Evolutionary conservation across 2,888 invertebrate species (phyloP).

Genomic region (Theodoxus fluviatilis): DNA sequence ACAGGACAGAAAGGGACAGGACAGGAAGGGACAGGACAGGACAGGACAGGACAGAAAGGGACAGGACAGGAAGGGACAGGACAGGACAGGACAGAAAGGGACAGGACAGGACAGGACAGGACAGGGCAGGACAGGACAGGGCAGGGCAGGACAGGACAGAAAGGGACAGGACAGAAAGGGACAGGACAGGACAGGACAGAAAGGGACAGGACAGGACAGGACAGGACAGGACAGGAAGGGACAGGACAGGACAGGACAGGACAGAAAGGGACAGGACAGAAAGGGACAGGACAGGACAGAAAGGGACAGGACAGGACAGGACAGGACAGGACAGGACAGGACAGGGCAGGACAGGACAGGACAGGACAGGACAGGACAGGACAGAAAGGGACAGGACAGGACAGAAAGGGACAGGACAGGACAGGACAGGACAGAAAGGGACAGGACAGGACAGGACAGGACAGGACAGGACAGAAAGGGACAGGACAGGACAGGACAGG

Average conservation of each 20-base stretch:
- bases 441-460: background rate
- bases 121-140: slow-evolving; percentile 15
- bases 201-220: background rate
- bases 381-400: slow-evolving; percentile 6
- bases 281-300: too few relatives aligned
- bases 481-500: slow-evolving; percentile 2
- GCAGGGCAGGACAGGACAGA: slow-evolving; percentile 2
- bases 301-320: too few relatives aligned
- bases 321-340: too few relatives aligned
- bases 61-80: too few relatives aligned
- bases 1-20: slow-evolving; percentile 1
- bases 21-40: too few relatives aligned
- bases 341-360: too few relatives aligned
- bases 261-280: too few relatives aligned
- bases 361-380: too few relatives aligned
- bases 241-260: too few relatives aligned
- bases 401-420: slow-evolving; percentile 17
- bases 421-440: background rate
- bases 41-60: slow-evolving; percentile 3
- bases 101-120: slow-evolving; percentile 9
- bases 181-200: background rate
- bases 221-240: too few relatives aligned
- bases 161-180: background rate
- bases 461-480: background rate
- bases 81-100: background rate